Conservation (phyloP, 1,140 invertebrate species). For the Pentalonia nigronervosa region DNA sequence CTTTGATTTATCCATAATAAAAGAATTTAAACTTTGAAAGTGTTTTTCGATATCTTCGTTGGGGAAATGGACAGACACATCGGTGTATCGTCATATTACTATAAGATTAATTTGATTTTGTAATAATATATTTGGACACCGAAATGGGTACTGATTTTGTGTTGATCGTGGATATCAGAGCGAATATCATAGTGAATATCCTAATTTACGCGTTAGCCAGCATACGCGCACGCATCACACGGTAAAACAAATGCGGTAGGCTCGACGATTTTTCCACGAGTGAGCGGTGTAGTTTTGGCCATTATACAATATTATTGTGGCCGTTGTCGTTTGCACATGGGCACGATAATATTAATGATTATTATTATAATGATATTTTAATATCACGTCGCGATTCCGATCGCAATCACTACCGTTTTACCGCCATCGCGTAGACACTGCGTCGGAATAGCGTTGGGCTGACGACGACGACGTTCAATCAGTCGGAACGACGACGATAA, state of each 20-base stretch:
- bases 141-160: neutral
- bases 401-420: neutral
- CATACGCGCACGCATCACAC: too few species aligned
- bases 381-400: neutral
- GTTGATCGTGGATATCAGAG: too few species aligned
- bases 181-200: too few species aligned
- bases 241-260: too few species aligned
- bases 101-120: neutral
- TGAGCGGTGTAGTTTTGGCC: neutral
- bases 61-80: neutral
- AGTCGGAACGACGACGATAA: constrained; percentile 21
- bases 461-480: constrained; percentile 1
- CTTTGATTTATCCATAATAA: neutral
- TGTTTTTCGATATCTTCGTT: neutral
- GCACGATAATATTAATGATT: neutral
- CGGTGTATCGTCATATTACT: neutral
- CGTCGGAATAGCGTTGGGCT: neutral
- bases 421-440: neutral
- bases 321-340: neutral
- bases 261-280: neutral
- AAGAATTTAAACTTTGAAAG: neutral
- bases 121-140: neutral
- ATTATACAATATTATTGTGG: neutral
- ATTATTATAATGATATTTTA: neutral
- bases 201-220: too few species aligned